These are phyloP conservation scores for Brachionus rubens DNA, from an alignment of 1,140 invertebrate genomes.

Conservation along the genomic window DNA sequence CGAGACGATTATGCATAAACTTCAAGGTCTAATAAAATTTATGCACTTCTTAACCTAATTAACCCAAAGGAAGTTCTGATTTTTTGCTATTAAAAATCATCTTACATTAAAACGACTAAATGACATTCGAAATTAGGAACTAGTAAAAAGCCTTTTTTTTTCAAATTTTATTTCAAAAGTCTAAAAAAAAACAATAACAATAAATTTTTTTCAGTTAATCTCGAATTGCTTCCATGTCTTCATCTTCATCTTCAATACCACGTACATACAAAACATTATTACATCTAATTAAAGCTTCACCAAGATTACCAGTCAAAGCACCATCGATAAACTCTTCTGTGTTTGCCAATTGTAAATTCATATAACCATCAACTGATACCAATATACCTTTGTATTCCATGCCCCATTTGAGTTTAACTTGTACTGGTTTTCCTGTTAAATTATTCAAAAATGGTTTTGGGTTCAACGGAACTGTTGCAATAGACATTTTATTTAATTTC, in stretches of 20 bases:
- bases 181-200: neutral
- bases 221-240: conserved; percentile 44
- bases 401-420: conserved; percentile 98
- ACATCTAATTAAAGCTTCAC: conserved; percentile 92
- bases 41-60: too few relatives aligned
- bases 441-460: conserved; percentile 98
- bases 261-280: conserved; percentile 97
- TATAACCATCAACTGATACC: conserved; percentile 96
- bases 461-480: conserved; percentile 77
- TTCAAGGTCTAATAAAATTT: too few relatives aligned
- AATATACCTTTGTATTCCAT: conserved; percentile 98
- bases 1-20: too few relatives aligned
- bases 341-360: conserved; percentile 92
- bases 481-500: conserved; percentile 40
- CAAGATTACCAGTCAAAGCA: conserved; percentile 82
- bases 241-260: conserved; percentile 82
- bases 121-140: too few relatives aligned
- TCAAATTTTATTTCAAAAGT: neutral
- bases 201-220: neutral
- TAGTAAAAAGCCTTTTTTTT: too few relatives aligned
- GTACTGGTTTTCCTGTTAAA: conserved; percentile 91
- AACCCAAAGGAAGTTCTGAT: too few relatives aligned
- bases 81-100: too few relatives aligned
- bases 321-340: conserved; percentile 97
- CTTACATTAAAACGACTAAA: too few relatives aligned